Evolutionary conservation across 1,140 invertebrate genomes (phyloP).

Genomic region (Diabrotica virgifera): DNA sequence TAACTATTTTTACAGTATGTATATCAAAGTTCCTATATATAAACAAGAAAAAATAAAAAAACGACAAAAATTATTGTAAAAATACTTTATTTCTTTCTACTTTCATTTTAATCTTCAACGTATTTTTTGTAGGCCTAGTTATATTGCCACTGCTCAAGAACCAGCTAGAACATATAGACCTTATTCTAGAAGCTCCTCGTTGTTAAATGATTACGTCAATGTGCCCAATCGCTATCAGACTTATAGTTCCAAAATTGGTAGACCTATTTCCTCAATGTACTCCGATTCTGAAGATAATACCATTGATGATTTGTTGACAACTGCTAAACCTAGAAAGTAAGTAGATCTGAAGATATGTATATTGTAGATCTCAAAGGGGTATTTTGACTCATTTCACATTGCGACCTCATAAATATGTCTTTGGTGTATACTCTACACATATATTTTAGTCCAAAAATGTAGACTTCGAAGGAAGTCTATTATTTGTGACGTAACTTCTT

Average conservation of each 20-base stretch:
- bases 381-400: no score
- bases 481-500: background rate
- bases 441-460: no score
- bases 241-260: slow-evolving; percentile 40
- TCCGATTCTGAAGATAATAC: slow-evolving; percentile 38
- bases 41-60: no score
- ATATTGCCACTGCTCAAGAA: slow-evolving; percentile 27
- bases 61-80: no score
- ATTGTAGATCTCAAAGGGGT: no score
- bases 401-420: no score
- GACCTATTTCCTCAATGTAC: slow-evolving; percentile 32
- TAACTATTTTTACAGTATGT: no score
- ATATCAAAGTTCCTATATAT: no score
- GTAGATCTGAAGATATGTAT: background rate
- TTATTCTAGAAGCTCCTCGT: slow-evolving; percentile 41
- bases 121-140: slow-evolving; percentile 23
- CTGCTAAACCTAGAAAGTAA: slow-evolving; percentile 37
- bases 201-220: slow-evolving; percentile 44
- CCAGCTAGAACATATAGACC: slow-evolving; percentile 33
- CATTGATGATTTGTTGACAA: slow-evolving; percentile 35
- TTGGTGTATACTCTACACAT: no score
- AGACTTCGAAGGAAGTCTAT: background rate
- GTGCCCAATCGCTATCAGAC: slow-evolving; percentile 37
- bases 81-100: no score
- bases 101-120: no score